Evolutionary conservation across 30 jellyfish, hydroid and myxozoan species (phyloP), one percentile per base, ranked within the genome.

Genomic region (Aurelia aurita): DNA sequence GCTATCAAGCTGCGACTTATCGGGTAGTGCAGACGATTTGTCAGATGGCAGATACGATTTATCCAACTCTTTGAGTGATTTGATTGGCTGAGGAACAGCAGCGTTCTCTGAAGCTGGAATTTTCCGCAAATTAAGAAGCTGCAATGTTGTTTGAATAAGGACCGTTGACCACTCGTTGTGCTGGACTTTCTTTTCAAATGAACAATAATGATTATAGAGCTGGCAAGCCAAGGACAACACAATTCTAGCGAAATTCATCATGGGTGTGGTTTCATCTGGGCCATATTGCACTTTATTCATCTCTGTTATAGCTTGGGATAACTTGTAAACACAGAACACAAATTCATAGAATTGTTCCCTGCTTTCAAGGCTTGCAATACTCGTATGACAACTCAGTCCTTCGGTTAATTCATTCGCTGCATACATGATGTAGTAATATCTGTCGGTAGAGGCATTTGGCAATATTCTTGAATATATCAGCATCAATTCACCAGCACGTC

Each of bases 401-500:
- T 73, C 80, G 43, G 53, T 43, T 49, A 84, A 45, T 61, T 84
- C 94, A 13, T 58, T 57, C 10, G 83, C 94, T 18, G 94, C 94
- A 29, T 74, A 35, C 49, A 39, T 47, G 61, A 84, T 45, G 53
- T 71, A 84, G 49, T 22, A 31, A 22, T 61, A 66, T 27, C 31
- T 53, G 28, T 72, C 94, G 3, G 0, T 5, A 9, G 81, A 69
- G n/a, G 57, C 29, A 7, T 32, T 57, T 21, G 81, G 84, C 4
- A 82, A 49, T 21, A 55, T 45, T 54, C 59, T 68, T 43, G 91
- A 25, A 43, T 66, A 82, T 4, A 55, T 69, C 39, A 46, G 62
- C 81, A 69, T 68, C n/a, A 82, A 27, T 29, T 82, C 91, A 16
- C 85, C 91, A 27, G 91, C 91, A 66, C 91, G 91, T 39, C 91